Conservation (phyloP, 92 coral and sea anemone genomes). For the Bergia puertoricense region DNA sequence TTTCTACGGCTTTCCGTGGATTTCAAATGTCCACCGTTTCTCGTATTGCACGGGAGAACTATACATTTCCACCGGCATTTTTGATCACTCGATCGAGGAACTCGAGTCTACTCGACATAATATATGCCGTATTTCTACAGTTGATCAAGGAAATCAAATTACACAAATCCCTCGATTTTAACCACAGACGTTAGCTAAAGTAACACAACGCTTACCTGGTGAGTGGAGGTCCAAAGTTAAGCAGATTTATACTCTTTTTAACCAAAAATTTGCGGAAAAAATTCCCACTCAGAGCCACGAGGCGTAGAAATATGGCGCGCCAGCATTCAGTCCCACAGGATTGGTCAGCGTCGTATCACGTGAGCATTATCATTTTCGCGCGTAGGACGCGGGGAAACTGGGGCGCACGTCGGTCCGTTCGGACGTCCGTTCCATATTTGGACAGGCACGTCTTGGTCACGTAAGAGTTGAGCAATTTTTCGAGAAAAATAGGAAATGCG, state of each 20-base stretch:
- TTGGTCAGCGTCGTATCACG: constrained; percentile 71
- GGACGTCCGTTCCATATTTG: too few species aligned
- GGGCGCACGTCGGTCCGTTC: too few species aligned
- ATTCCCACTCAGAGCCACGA: constrained; percentile 63
- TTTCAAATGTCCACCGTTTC: neutral
- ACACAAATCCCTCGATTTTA: neutral
- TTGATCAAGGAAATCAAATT: neutral
- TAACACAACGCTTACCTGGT: constrained; percentile 41
- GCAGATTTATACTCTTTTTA: constrained; percentile 9
- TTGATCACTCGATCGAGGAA: neutral
- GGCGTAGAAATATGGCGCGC: constrained; percentile 90
- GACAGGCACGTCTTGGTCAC: too few species aligned
- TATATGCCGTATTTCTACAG: neutral
- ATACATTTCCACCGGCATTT: neutral
- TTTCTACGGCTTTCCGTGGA: neutral
- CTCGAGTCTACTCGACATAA: neutral
- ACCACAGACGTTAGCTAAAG: neutral
- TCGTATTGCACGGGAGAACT: neutral
- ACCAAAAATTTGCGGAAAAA: constrained; percentile 23
- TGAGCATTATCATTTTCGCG: constrained; percentile 16
- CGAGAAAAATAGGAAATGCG: too few species aligned
- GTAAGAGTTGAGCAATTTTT: too few species aligned
- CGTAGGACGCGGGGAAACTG: neutral
- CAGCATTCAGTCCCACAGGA: constrained; percentile 55
- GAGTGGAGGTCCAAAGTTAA: neutral